Percentiles rank a stretch among this genome's conserved stretches.
These are phyloP conservation scores for Araneus ventricosus DNA, from an alignment of 1,140 invertebrate genomes.

Conservation along the genomic window DNA sequence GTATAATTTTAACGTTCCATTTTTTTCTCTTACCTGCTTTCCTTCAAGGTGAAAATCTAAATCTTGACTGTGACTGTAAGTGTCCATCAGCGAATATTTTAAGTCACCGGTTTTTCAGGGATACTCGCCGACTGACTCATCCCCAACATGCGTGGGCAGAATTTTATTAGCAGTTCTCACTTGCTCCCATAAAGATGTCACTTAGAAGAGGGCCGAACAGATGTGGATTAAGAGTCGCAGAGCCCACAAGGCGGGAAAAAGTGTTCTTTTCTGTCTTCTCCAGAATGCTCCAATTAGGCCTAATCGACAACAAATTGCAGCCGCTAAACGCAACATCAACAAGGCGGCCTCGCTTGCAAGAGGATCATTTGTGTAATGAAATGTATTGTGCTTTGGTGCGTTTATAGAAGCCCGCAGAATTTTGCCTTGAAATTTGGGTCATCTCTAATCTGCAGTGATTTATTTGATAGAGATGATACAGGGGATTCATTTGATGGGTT, in stretches of 20 bases:
- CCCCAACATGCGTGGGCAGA: background rate
- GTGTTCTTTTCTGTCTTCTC: background rate
- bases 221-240: background rate
- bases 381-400: background rate
- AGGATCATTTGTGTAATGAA: background rate
- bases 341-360: background rate
- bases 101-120: background rate
- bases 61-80: background rate
- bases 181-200: conserved; percentile 38
- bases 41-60: background rate
- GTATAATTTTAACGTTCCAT: background rate
- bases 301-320: conserved; percentile 1
- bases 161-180: background rate
- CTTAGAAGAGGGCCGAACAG: background rate
- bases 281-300: background rate
- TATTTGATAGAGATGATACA: too few species aligned
- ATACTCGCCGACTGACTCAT: background rate
- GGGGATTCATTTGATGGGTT: too few species aligned
- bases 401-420: background rate
- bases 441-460: too few species aligned
- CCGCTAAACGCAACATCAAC: background rate
- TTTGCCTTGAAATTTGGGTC: background rate
- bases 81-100: background rate
- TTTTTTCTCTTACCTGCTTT: background rate
- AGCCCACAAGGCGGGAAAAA: background rate